Conservation (phyloP, 1,140 invertebrate species). For the Drosophila bocki region DNA sequence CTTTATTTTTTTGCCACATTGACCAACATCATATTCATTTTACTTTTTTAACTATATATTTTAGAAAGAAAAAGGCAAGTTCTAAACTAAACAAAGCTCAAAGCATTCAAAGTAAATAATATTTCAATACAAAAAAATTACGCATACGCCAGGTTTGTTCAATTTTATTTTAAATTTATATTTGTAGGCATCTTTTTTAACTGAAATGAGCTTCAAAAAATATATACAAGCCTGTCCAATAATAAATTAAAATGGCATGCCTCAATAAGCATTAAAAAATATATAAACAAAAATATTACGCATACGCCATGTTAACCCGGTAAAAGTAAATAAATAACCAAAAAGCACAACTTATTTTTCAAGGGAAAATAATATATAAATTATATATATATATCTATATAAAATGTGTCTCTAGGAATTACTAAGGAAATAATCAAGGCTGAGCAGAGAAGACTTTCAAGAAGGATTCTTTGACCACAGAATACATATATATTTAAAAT, state of each 20-base stretch:
- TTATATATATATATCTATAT: too few species aligned
- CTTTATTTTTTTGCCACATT: slow-evolving; percentile 6
- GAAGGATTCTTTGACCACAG: too few species aligned
- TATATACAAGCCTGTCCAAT: not conserved
- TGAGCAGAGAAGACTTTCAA: too few species aligned
- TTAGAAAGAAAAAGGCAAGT: not conserved
- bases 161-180: not conserved
- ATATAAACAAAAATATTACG: not conserved
- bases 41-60: not conserved
- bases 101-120: not conserved
- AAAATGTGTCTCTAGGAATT: too few species aligned
- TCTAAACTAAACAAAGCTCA: not conserved
- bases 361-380: too few species aligned
- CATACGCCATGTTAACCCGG: slow-evolving; percentile 1
- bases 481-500: not conserved
- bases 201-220: not conserved
- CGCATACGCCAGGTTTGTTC: not conserved
- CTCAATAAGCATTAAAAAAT: not conserved
- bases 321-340: not conserved
- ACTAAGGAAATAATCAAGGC: too few species aligned
- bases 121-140: not conserved
- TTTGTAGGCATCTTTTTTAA: not conserved
- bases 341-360: not conserved
- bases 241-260: not conserved
- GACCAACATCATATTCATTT: not conserved